Base-by-base conservation (phyloP, 2,888 invertebrate genomes). In the Anticlea derivata region DNA sequence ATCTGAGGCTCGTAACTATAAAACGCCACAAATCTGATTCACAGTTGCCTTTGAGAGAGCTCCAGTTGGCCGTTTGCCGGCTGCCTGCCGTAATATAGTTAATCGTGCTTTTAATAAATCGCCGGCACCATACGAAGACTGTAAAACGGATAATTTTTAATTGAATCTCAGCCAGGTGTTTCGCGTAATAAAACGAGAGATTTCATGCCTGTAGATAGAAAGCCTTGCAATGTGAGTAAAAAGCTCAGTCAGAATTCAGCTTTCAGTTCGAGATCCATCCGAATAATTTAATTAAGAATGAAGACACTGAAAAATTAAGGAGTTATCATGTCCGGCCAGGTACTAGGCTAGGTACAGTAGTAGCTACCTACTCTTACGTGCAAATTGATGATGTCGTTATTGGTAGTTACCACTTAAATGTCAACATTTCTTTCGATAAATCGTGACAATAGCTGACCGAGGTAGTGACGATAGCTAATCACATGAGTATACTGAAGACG, bases 11-110 rank as follows among this genome's bases (percentile, higher is more conserved):
- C 70, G 70, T 78, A 78, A 78, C 79, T 78, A 86, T 84, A 80
- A 83, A 85, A 82, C 67, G 73, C 73, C 79, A 80, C 77, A 79
- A 80, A 80, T 81, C 71, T 78, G 75, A 80, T 78, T 82, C 77
- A 79, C 70, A 75, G 73, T 77, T 77, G 73, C 78, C 78, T 80
- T 81, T 83, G 75, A 76, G 68, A 74, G 75, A 70, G 69, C 54
- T 68, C 63, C 72, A 76, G 75, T 75, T 75, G 77, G 73, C 75
- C 58, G 68, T 70, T 57, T 70, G 77, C 73, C 70, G 72, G 66
- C 67, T 59, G 68, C 70, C 63, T 61, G 66, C 63, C 63, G 71
- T 75, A 73, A 76, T 76, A 74, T 70, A 72, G 72, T 80, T 83
- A 81, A 83, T 84, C 65, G 75, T 68, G 68, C 70, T 77, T 81